A percentile compares a stretch with the other conserved stretches of the same genome.
phyloP scores from a whole-genome alignment of 2,888 invertebrate genomes.

The Magallana nippona region DNA sequence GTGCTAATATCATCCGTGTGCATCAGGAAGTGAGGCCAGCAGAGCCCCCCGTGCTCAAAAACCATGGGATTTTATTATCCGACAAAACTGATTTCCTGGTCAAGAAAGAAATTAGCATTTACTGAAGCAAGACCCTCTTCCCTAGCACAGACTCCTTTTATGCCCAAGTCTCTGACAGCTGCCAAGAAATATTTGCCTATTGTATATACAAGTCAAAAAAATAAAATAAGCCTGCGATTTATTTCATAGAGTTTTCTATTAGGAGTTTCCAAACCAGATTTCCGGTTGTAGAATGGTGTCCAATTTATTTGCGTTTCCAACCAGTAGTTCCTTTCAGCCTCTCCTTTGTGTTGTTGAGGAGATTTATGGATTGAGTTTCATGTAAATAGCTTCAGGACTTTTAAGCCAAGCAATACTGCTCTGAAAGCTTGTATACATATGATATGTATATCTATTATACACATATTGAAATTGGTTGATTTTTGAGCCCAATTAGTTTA shows the following conservation, averaged over 20 bases:
- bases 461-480: background rate
- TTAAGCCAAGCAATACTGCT: too few relatives aligned
- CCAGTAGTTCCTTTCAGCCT: too few relatives aligned
- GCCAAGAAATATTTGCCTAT: slow-evolving; percentile 24
- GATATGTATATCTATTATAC: too few relatives aligned
- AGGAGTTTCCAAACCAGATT: background rate
- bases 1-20: background rate
- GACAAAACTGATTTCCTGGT: background rate
- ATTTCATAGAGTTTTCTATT: background rate
- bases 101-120: background rate
- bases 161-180: background rate
- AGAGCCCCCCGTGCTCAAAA: background rate
- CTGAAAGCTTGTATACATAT: too few relatives aligned
- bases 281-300: too few relatives aligned
- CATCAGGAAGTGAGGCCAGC: background rate
- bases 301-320: too few relatives aligned
- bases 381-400: too few relatives aligned
- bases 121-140: background rate
- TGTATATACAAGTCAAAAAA: background rate
- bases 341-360: too few relatives aligned
- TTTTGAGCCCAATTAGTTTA: background rate
- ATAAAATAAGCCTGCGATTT: background rate
- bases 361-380: too few relatives aligned
- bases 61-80: background rate
- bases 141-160: background rate